Evolutionary conservation across 2,797 vertebrate species (phyloP).

Genomic region (Rhinogobio ventralis): DNA sequence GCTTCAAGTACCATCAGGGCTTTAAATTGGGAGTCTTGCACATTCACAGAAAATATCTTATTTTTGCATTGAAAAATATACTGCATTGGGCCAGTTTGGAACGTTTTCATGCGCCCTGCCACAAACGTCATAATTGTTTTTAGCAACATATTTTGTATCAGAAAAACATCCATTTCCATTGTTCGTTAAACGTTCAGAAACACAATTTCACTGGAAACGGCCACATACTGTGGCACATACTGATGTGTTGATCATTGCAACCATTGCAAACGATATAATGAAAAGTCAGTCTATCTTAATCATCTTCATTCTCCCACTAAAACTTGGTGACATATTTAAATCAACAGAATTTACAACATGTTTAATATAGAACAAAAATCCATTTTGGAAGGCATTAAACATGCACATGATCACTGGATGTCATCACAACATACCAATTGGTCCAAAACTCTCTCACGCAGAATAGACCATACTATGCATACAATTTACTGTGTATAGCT

Average conservation of each 20-base stretch:
- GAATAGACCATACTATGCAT: background rate
- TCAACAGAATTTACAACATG: background rate
- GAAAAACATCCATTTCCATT: background rate
- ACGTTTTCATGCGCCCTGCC: background rate
- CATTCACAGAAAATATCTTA: background rate
- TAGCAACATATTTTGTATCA: background rate
- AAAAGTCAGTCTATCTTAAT: background rate
- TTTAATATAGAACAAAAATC: background rate
- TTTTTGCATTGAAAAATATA: background rate
- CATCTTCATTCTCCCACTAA: background rate
- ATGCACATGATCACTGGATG: background rate
- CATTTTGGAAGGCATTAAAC: background rate
- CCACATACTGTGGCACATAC: background rate
- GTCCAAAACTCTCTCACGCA: background rate
- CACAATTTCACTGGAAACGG: background rate
- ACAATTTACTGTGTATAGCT: background rate
- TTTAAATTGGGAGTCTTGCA: background rate
- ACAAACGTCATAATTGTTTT: background rate
- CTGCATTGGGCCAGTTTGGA: background rate
- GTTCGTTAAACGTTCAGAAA: background rate
- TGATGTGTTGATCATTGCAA: background rate
- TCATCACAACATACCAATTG: background rate
- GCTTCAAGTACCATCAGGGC: background rate
- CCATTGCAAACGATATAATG: background rate
- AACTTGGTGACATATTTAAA: background rate